Evolutionary conservation across 1,140 invertebrate species (phyloP), one percentile per base, ranked within the genome.

Genomic region (Aphelenchoides besseyi): DNA sequence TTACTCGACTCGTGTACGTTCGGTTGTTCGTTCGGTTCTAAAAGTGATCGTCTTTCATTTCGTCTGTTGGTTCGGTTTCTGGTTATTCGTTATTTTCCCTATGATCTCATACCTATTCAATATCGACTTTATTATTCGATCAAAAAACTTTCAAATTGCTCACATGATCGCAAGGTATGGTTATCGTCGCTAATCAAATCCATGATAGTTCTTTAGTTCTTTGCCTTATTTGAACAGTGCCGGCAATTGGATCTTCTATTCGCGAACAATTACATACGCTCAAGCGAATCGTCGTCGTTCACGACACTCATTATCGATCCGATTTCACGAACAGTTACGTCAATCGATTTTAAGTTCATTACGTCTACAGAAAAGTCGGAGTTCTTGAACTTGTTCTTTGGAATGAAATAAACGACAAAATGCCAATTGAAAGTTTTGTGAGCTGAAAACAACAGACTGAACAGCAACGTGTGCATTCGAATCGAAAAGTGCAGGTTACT

Each of bases 161-260:
- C 74, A 77, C 61, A 77, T 76, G 76, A 68, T 68, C 41, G 73
- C 75, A 23, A 78, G 75, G 75, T 73, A 61, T 52, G 1, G 0
- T 33, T 70, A 28, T 55, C 55, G 1, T n/a, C 41, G 53, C 26
- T 35, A 33, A 23, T 57, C 59, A 57, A 57, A 66, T 73, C 8
- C 9, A 2, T 18, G 16, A 3, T 3, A 57, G 55, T 5, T 5
- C 23, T 57, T 57, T 5, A 57, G 9, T 37, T 55, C 28, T 36
- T 74, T 64, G 29, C 77, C 77, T 3, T 79, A 79, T 54, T 26
- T 79, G n/a, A 79, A 79, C 48, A 67, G 70, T 41, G 72, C 75
- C 1, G 77, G 77, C 2, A 79, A 79, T 72, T 79, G 77, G 77
- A 76, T 81, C 16, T 79, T 79, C 57, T 79, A 79, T 55, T 72